phyloP scores from a whole-genome alignment of 2,888 invertebrate genomes.

The Pemphredon lugubris region DNA sequence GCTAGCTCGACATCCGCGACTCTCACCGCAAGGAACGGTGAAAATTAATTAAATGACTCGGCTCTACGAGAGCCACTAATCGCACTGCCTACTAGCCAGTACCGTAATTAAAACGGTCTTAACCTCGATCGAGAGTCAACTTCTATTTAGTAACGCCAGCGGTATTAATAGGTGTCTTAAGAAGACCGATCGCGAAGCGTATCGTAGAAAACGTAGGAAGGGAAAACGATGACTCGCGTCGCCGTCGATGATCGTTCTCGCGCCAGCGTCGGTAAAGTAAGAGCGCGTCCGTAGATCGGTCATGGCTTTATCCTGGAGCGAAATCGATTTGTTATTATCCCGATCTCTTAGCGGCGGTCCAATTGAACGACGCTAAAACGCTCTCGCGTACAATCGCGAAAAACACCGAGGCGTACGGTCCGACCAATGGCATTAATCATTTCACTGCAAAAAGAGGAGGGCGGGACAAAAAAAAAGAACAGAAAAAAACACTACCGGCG shows the following conservation, averaged over 20 bases:
- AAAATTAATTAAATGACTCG: slow-evolving; percentile 60
- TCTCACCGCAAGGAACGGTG: slow-evolving; percentile 22
- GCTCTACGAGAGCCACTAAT: slow-evolving; percentile 27
- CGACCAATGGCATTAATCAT: neutral
- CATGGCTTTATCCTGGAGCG: neutral
- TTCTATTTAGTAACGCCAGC: slow-evolving; percentile 27
- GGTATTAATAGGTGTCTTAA: slow-evolving; percentile 36
- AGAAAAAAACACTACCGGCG: too few species aligned
- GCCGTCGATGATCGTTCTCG: slow-evolving; percentile 1
- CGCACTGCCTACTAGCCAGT: slow-evolving; percentile 15
- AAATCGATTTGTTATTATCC: slow-evolving; percentile 44
- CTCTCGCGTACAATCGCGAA: neutral
- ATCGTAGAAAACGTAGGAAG: slow-evolving; percentile 2
- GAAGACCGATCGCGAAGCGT: slow-evolving; percentile 22
- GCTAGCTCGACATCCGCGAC: slow-evolving; percentile 17
- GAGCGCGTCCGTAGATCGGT: neutral
- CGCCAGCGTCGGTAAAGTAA: neutral
- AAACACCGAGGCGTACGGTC: slow-evolving; percentile 8
- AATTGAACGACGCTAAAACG: neutral
- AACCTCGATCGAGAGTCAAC: slow-evolving; percentile 38
- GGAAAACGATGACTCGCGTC: slow-evolving; percentile 3
- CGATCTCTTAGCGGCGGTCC: slow-evolving; percentile 10
- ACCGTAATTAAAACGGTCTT: slow-evolving; percentile 54
- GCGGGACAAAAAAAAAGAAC: too few species aligned
- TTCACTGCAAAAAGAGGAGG: too few species aligned